Evolutionary conservation across 2,888 invertebrate genomes (phyloP).

Genomic region (Frankliniella intonsa): DNA sequence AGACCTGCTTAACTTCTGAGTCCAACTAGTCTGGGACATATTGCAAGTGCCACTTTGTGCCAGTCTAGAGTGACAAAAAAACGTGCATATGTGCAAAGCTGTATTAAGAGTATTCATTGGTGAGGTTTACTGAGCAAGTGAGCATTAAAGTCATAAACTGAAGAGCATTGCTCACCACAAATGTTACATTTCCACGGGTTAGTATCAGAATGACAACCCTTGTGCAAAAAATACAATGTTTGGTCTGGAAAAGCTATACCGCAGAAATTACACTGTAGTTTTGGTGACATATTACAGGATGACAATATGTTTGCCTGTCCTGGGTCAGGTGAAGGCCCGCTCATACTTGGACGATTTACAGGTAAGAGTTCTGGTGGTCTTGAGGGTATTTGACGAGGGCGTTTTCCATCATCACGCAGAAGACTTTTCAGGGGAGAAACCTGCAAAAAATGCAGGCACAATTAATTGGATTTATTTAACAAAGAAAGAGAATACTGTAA

Average conservation of each 20-base stretch:
- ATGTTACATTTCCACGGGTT: conserved; percentile 98
- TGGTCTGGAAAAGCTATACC: conserved; percentile 93
- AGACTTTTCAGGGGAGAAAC: conserved; percentile 79
- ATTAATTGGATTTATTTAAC: not conserved
- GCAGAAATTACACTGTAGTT: conserved; percentile 81
- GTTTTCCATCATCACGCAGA: conserved; percentile 75
- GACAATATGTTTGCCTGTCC: not conserved
- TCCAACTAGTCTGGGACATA: not conserved
- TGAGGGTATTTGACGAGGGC: conserved; percentile 41
- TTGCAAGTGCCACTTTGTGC: not conserved
- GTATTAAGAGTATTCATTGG: conserved; percentile 53
- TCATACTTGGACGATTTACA: not conserved
- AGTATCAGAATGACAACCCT: conserved; percentile 94
- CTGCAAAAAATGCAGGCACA: conserved; percentile 39
- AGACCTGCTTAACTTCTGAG: not conserved
- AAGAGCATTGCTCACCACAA: conserved; percentile 90
- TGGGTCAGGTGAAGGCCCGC: not conserved
- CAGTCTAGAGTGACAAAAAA: not conserved
- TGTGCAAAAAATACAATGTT: conserved; percentile 93
- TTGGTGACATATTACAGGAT: conserved; percentile 28
- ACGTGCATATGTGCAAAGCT: conserved; percentile 8
- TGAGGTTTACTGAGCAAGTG: conserved; percentile 91
- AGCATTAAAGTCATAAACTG: conserved; percentile 95
- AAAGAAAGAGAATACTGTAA: not conserved
- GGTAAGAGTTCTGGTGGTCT: not conserved